Conservation (phyloP, 1,140 invertebrate genomes). For the Psix sp. region DNA sequence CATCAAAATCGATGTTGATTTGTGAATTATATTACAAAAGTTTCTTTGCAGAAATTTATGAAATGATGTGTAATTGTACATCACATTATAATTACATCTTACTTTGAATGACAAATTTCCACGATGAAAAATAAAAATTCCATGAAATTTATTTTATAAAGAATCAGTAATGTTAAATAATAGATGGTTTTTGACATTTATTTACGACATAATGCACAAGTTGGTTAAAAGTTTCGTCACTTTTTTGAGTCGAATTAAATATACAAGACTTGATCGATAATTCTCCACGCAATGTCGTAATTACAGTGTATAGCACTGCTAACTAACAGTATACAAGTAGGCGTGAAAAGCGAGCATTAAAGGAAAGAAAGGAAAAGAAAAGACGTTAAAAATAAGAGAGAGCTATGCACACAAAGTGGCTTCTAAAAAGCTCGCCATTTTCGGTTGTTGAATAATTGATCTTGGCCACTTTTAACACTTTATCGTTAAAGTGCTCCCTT, state of each 20-base stretch:
- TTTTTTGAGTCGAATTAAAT: conserved; percentile 23
- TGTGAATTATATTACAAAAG: too few relatives aligned
- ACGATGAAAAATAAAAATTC: too few relatives aligned
- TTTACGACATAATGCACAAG: too few relatives aligned
- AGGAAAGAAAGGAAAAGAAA: not conserved
- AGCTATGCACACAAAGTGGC: conserved; percentile 47
- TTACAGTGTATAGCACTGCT: conserved; percentile 59
- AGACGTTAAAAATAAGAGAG: conserved; percentile 21
- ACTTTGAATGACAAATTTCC: too few relatives aligned
- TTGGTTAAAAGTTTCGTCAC: too few relatives aligned
- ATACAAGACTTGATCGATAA: conserved; percentile 37
- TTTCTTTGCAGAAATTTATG: too few relatives aligned
- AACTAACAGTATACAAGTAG: conserved; percentile 15
- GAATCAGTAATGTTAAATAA: too few relatives aligned
- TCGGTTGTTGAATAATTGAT: conserved; percentile 70
- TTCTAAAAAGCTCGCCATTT: conserved; percentile 63
- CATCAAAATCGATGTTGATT: too few relatives aligned
- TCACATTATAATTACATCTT: too few relatives aligned
- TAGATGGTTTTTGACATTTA: too few relatives aligned
- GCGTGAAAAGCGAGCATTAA: conserved; percentile 33
- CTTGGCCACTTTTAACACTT: conserved; percentile 53
- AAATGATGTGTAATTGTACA: too few relatives aligned
- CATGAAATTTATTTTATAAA: too few relatives aligned
- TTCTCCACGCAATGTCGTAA: conserved; percentile 63
- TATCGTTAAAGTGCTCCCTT: conserved; percentile 58